Evolutionary conservation across 2,888 invertebrate genomes (phyloP), one percentile per base, ranked within the genome.

Genomic region (Arctia plantaginis): DNA sequence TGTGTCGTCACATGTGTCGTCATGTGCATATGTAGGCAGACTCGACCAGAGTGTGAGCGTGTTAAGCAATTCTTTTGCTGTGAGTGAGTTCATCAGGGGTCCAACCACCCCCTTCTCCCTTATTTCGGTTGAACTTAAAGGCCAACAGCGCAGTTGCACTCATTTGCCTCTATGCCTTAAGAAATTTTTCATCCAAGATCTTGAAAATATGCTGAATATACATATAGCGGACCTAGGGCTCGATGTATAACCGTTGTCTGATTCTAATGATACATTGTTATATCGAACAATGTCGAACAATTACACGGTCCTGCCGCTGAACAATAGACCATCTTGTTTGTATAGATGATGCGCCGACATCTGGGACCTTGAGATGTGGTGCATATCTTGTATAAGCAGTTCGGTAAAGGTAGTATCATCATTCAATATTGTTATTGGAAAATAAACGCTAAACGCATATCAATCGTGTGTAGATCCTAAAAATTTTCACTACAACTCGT

Each of bases 181-280:
- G 20, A 55, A 55, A 51, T 2, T 7, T n/a, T n/a, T 55, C n/a
- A 55, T n/a, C 2, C 55, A n/a, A n/a, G 1, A 55, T n/a, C 59
- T 59, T 27, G 27, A 59, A 59, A n/a, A 1, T 59, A 27, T 59
- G 59, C 4, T 2, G 4, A 15, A 47, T 47, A 47, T 35, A 35
- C 6, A 35, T 4, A 51, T n/a, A 51, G 27, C 3, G 27, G 13
- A 30, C 30, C 6, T 62, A 6, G 15, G 12, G 18, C 62, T 62
- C 30, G 30, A 30, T 27, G 18, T 30, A 62, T 2, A 62, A 15
- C 62, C 39, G 59, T 39, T 69, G 41, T 73, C 76, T 44, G 59
- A 73, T 78, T 74, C 77, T 77, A 83, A 83, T 73, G 77, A 78
- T 77, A 77, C 85, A 82, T 85, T 85, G 83, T 84, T 70, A 30